Percentiles rank a stretch among this genome's conserved stretches.
Conservation (phyloP, 92 coral and sea anemone genomes). For the Galaxea fascicularis region DNA sequence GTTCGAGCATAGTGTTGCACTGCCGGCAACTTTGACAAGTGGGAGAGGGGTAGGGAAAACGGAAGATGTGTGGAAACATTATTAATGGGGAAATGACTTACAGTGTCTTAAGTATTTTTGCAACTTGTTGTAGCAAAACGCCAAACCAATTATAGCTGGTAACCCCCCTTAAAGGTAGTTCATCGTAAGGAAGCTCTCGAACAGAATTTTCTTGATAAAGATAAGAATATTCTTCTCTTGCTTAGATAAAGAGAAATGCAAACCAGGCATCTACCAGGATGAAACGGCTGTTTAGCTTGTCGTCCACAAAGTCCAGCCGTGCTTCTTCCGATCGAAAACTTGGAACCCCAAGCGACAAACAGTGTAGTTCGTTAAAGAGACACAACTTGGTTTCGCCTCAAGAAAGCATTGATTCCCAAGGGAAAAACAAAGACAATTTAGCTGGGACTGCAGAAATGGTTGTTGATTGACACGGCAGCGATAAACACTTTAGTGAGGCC, state of each 20-base stretch:
- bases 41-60: too few relatives aligned
- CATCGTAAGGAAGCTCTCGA: neutral
- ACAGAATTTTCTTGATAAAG: too few relatives aligned
- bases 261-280: slow-evolving; percentile 32
- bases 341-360: neutral
- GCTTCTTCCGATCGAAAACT: neutral
- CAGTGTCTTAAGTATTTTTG: too few relatives aligned
- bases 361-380: neutral
- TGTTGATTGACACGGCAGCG: neutral
- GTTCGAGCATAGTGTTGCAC: too few relatives aligned
- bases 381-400: slow-evolving; percentile 17
- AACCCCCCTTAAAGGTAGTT: neutral
- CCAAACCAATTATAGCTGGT: neutral
- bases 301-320: slow-evolving; percentile 25
- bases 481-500: neutral
- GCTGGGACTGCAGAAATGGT: neutral
- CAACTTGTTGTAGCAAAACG: too few relatives aligned
- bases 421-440: too few relatives aligned
- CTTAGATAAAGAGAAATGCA: slow-evolving; percentile 33
- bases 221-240: neutral
- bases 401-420: neutral
- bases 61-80: too few relatives aligned
- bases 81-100: too few relatives aligned
- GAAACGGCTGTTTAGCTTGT: slow-evolving; percentile 28
- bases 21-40: too few relatives aligned